Percentiles rank a stretch among this genome's conserved stretches.
Evolutionary conservation across 2,888 invertebrate species (phyloP).

Genomic region (Chrysina gloriosa): DNA sequence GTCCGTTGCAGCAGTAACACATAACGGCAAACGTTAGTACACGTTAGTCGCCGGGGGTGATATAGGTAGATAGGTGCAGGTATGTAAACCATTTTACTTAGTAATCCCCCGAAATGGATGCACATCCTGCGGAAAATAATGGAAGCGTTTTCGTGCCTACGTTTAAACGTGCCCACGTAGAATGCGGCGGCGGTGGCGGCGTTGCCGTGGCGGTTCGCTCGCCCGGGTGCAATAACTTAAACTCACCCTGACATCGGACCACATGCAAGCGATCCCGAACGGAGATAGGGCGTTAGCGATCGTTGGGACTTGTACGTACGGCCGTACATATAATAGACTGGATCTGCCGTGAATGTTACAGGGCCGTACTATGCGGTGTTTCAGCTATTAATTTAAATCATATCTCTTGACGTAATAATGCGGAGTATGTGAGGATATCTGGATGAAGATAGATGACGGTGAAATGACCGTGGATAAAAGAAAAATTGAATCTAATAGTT

Average conservation of each 20-base stretch:
- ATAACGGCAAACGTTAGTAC: background rate
- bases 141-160: background rate
- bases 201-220: constrained; percentile 3
- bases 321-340: background rate
- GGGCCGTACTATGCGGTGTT: background rate
- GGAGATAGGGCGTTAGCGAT: constrained; percentile 23
- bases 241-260: constrained; percentile 35
- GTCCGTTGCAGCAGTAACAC: background rate
- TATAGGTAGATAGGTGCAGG: background rate
- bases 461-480: too few relatives aligned
- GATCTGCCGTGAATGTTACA: background rate
- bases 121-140: constrained; percentile 18
- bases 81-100: constrained; percentile 31
- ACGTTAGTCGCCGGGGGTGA: background rate
- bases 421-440: too few relatives aligned
- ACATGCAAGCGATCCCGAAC: constrained; percentile 33
- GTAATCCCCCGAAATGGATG: constrained; percentile 32
- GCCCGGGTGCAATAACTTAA: constrained; percentile 39
- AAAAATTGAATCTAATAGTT: too few relatives aligned
- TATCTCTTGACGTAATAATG: too few relatives aligned
- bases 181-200: constrained; percentile 7
- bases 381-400: too few relatives aligned
- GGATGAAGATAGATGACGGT: too few relatives aligned
- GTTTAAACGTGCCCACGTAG: background rate
- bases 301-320: constrained; percentile 7